A percentile compares a stretch with the other conserved stretches of the same genome.
Evolutionary conservation across 2,113 vertebrate genomes (phyloP).

Genomic region (Galeopterus variegatus): DNA sequence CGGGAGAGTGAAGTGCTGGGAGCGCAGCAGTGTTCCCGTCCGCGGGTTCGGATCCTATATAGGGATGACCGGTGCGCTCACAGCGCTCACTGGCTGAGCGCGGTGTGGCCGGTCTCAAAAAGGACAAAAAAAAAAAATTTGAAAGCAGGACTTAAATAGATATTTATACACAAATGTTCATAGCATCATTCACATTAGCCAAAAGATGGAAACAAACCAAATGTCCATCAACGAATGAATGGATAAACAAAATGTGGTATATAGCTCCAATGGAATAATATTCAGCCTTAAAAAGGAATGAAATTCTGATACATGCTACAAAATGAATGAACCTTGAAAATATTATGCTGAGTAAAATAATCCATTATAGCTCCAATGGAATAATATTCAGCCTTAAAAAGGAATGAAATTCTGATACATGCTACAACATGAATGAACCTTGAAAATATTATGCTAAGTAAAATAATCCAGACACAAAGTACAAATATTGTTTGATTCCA

Average conservation of each 20-base stretch:
- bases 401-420: background rate
- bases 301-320: background rate
- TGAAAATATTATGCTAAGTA: background rate
- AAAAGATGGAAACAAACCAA: background rate
- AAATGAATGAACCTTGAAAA: background rate
- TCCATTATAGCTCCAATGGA: background rate
- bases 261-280: background rate
- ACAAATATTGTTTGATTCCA: slow-evolving; percentile 20
- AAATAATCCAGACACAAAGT: background rate
- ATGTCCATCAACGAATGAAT: background rate
- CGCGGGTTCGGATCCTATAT: no score
- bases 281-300: background rate
- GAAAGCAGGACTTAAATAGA: slow-evolving; percentile 8
- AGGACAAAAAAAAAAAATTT: no score
- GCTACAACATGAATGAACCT: background rate
- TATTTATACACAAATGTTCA: background rate
- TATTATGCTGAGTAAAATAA: background rate
- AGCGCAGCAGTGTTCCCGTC: no score
- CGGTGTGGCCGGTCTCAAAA: no score
- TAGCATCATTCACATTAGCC: background rate
- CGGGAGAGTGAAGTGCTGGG: no score
- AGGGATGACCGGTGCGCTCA: no score
- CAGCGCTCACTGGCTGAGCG: no score
- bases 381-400: background rate
- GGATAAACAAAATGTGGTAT: background rate